Percentiles rank a stretch among this genome's conserved stretches.
Evolutionary conservation across 1,140 invertebrate species (phyloP).

Genomic region (Platyscapa corneri): DNA sequence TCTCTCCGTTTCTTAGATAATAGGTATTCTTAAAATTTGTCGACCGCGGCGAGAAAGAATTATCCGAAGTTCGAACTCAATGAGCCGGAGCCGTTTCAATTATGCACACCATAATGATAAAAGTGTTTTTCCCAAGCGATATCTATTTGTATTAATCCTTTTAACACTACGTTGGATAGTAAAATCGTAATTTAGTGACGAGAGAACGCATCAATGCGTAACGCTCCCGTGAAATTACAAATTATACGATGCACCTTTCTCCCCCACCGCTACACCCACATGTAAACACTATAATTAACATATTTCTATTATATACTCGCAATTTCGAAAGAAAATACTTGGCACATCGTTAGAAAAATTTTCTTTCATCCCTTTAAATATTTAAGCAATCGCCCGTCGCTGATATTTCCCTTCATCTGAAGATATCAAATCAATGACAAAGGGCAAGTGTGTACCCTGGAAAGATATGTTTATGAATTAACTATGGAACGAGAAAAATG

Average conservation of each 20-base stretch:
- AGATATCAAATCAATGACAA: conserved; percentile 46
- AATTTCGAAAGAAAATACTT: conserved; percentile 66
- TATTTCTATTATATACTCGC: conserved; percentile 53
- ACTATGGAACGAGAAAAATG: conserved; percentile 51
- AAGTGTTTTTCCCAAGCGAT: conserved; percentile 6
- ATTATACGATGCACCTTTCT: conserved; percentile 34
- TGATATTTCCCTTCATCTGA: conserved; percentile 45
- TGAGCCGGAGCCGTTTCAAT: conserved; percentile 52
- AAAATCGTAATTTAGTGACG: conserved; percentile 37
- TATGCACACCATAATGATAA: conserved; percentile 34
- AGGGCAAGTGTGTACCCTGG: conserved; percentile 61
- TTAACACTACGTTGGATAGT: conserved; percentile 12
- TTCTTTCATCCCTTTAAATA: conserved; percentile 27
- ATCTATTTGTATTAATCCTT: conserved; percentile 27
- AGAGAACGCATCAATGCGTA: conserved; percentile 13
- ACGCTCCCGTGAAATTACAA: conserved; percentile 24
- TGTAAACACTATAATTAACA: conserved; percentile 46
- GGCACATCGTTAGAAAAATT: conserved; percentile 70
- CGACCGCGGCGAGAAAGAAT: conserved; percentile 64
- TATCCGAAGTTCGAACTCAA: conserved; percentile 60
- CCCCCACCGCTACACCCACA: conserved; percentile 24
- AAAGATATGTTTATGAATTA: conserved; percentile 68
- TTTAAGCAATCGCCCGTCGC: conserved; percentile 43
- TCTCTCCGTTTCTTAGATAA: conserved; percentile 53
- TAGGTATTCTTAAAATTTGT: conserved; percentile 57